Conservation (phyloP, 2,888 invertebrate species). For the Oeneis ivallda region DNA sequence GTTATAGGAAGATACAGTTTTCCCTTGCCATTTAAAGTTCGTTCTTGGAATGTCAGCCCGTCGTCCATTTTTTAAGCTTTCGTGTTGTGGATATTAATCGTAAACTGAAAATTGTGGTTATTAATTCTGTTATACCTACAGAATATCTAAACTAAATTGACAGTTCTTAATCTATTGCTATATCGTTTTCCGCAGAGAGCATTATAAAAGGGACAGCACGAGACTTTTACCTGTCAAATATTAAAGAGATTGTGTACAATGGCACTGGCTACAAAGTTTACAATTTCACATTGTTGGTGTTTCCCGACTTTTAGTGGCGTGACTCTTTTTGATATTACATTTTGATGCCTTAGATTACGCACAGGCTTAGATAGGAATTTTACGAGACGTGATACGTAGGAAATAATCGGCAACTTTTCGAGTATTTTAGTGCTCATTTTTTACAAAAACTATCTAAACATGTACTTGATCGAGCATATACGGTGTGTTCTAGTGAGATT, state of each 20-base stretch:
- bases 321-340: neutral
- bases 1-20: neutral
- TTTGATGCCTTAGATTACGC: neutral
- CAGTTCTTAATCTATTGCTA: too few relatives aligned
- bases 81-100: neutral
- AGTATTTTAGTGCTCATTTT: neutral
- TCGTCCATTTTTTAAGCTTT: neutral
- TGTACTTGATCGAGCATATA: constrained; percentile 29
- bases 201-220: too few relatives aligned
- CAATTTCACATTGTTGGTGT: neutral
- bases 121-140: too few relatives aligned
- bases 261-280: neutral
- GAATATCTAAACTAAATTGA: too few relatives aligned
- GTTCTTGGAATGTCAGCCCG: neutral
- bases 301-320: neutral
- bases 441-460: neutral
- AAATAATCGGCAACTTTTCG: neutral
- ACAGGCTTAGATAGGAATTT: neutral
- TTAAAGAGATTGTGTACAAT: too few relatives aligned
- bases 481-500: constrained; percentile 59
- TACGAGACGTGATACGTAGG: neutral
- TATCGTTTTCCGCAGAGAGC: too few relatives aligned
- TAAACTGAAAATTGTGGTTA: too few relatives aligned
- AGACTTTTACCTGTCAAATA: too few relatives aligned
- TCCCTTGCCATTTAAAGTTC: neutral